These are phyloP conservation scores for Chironomus tepperi DNA, from an alignment of 1,140 invertebrate species.

Conservation along the genomic window DNA sequence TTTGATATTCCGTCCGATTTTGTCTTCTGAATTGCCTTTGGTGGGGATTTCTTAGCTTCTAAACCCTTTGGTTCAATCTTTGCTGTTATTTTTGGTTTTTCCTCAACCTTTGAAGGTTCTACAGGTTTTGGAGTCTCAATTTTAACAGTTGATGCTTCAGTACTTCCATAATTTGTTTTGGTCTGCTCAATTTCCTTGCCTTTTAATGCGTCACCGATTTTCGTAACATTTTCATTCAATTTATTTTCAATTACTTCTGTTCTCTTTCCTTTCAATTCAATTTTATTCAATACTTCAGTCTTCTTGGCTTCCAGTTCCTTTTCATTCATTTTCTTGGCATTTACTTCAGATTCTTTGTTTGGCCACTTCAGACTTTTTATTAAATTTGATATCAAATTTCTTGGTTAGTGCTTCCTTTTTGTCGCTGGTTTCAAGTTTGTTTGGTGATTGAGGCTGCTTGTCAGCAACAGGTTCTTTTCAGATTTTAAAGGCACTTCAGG, in stretches of 20 bases:
- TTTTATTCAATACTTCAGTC: neutral
- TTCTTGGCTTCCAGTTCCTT: constrained; percentile 6
- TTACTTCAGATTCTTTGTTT: neutral
- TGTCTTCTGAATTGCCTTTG: neutral
- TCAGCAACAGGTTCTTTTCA: too few relatives aligned
- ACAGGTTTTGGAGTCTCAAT: neutral
- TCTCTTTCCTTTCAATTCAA: constrained; percentile 27
- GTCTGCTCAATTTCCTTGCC: neutral
- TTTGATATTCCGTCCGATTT: too few relatives aligned
- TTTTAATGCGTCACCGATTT: neutral
- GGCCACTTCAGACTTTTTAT: too few relatives aligned
- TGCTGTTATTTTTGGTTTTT: neutral
- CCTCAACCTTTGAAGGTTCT: neutral
- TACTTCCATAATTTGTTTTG: neutral
- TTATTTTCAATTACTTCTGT: neutral
- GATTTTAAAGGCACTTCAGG: too few relatives aligned
- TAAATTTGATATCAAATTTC: too few relatives aligned
- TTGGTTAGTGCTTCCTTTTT: too few relatives aligned
- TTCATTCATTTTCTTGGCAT: neutral
- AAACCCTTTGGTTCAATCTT: neutral
- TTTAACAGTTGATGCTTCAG: neutral
- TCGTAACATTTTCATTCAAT: neutral
- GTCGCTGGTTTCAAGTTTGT: too few relatives aligned
- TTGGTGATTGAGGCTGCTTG: too few relatives aligned
- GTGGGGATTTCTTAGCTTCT: neutral